Evolutionary conservation across 2,113 vertebrate genomes (phyloP), one percentile per base, ranked within the genome.

Genomic region (Crotalus helleri): DNA sequence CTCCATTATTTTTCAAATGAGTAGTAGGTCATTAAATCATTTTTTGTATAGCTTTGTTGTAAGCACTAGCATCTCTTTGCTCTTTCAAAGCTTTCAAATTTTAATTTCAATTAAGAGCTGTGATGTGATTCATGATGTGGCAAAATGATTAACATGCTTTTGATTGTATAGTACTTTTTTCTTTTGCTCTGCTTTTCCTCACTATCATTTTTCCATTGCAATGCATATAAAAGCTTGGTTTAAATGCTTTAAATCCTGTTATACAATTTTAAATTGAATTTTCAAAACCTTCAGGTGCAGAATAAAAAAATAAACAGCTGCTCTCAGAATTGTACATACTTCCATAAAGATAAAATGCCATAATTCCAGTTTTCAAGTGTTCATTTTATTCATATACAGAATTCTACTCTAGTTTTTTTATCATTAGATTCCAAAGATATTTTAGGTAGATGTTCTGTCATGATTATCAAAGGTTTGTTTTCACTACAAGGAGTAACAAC

Each of bases 21-120:
- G 94, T 93, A 92, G 92, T 97, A 97, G 96, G 95, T 97, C 96
- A 97, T 98, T 98, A 97, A 98, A 97, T 97, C 96, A 96, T 93
- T 95, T 91, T 94, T 96, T 96, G 94, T 96, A 96, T 94, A 96
- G 97, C 91, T 97, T 97, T 97, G 96, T 97, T 97, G 95, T 95
- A 96, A 97, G 96, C 95, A 95, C 96, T 97, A 96, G 96, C 95
- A 97, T 94, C 96, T 97, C 53, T 96, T 93, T 97, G 96, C 96
- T 93, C 95, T 96, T 92, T 92, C 17, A 95, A 95, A 86, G 96
- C 97, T 96, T 94, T 94, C 74, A 94, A 95, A 95, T 97, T 96
- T 96, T 97, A 96, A 93, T 97, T 97, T 97, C 97, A 98, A 97
- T 98, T 98, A 98, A 81, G 95, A 96, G 93, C 58, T 44, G 90